These are phyloP conservation scores for Chascanopsetta lugubris DNA, from an alignment of 2,113 vertebrate species.

Conservation along the genomic window DNA sequence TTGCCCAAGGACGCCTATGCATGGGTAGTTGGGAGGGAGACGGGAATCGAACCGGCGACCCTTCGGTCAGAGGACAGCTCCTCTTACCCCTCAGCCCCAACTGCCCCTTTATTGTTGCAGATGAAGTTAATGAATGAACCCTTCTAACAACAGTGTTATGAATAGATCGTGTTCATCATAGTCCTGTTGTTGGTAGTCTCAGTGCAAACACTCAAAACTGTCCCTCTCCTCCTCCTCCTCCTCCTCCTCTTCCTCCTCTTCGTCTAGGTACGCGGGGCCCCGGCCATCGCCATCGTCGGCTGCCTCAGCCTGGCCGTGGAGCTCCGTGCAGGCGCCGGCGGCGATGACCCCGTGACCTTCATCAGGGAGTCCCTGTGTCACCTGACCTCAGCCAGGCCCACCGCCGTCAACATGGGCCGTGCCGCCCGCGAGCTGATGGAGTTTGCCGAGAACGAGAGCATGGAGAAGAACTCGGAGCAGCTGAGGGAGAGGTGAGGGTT, in stretches of 20 bases:
- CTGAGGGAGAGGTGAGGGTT: conserved; percentile 85
- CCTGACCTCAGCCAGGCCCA: conserved; percentile 87
- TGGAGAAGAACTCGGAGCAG: conserved; percentile 79
- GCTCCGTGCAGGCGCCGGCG: conserved; percentile 80
- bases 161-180: too few relatives aligned
- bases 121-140: too few relatives aligned
- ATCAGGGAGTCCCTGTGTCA: conserved; percentile 83
- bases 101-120: too few relatives aligned
- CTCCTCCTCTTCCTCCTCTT: too few relatives aligned
- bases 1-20: too few relatives aligned
- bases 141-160: too few relatives aligned
- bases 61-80: too few relatives aligned
- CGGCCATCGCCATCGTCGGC: conserved; percentile 86
- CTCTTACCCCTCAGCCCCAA: too few relatives aligned
- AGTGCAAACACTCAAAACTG: too few relatives aligned
- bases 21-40: too few relatives aligned
- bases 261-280: conserved; percentile 78
- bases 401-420: conserved; percentile 89
- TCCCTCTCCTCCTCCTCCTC: background rate
- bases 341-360: conserved; percentile 81
- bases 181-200: too few relatives aligned
- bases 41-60: too few relatives aligned
- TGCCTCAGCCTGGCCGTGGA: conserved; percentile 90
- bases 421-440: conserved; percentile 84
- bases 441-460: conserved; percentile 81